phyloP scores from a whole-genome alignment of 2,888 invertebrate genomes.

The Drosophila pseudotakahashii region DNA sequence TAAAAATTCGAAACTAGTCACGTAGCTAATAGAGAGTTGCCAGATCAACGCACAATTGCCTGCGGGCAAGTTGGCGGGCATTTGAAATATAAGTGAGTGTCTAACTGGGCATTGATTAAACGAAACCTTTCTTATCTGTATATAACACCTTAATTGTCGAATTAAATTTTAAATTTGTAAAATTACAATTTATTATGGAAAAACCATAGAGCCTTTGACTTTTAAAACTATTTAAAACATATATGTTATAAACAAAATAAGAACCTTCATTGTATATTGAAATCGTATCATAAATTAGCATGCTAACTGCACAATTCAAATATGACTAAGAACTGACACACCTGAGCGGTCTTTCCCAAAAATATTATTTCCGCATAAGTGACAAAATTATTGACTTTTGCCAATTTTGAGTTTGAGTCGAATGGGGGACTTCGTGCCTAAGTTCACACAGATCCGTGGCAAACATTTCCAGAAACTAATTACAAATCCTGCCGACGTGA shows the following conservation, averaged over 20 bases:
- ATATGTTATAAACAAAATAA: no score
- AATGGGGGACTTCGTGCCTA: slow-evolving; percentile 54
- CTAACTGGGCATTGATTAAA: background rate
- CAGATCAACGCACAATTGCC: slow-evolving; percentile 1
- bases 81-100: background rate
- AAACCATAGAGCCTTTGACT: no score
- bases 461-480: slow-evolving; percentile 37
- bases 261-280: background rate
- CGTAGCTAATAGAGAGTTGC: slow-evolving; percentile 15
- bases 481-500: slow-evolving; percentile 56
- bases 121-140: background rate
- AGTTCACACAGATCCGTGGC: slow-evolving; percentile 34
- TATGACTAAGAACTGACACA: slow-evolving; percentile 4
- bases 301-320: background rate
- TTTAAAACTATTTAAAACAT: no score
- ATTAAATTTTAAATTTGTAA: no score
- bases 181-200: no score
- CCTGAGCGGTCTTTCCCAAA: slow-evolving; percentile 7
- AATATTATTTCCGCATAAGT: slow-evolving; percentile 27
- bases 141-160: no score
- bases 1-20: background rate
- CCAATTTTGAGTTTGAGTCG: slow-evolving; percentile 18
- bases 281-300: background rate
- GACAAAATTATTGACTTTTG: slow-evolving; percentile 6
- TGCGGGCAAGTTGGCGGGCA: slow-evolving; percentile 19